phyloP scores from a whole-genome alignment of 92 coral and sea anemone genomes.

The Phenganax subtilis region DNA sequence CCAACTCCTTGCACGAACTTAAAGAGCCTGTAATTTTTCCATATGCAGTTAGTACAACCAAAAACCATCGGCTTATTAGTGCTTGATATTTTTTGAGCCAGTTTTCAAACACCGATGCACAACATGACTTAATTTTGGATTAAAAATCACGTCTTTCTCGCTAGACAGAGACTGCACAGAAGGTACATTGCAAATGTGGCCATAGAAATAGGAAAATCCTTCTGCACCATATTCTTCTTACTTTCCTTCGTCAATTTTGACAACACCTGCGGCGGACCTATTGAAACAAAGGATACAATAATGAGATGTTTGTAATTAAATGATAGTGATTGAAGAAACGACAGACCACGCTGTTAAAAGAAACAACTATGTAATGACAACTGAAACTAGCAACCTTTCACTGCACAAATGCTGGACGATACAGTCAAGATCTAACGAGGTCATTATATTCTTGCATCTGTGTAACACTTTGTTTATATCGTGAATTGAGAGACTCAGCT shows the following conservation, averaged over 20 bases:
- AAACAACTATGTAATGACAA: neutral
- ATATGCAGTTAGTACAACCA: neutral
- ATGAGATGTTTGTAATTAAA: too few relatives aligned
- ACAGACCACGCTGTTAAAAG: neutral
- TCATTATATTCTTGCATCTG: neutral
- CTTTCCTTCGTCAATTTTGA: slow-evolving; percentile 3
- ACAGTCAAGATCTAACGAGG: slow-evolving; percentile 1
- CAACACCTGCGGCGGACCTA: neutral
- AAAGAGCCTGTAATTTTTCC: neutral
- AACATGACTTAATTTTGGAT: neutral
- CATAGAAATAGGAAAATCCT: neutral
- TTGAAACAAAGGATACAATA: neutral
- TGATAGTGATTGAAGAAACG: neutral
- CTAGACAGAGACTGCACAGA: neutral
- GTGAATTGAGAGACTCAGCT: neutral
- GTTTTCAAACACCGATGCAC: neutral
- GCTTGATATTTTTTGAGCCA: neutral
- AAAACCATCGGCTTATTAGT: slow-evolving; percentile 1
- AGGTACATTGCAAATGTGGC: neutral
- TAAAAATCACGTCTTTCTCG: neutral
- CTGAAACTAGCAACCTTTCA: slow-evolving; percentile 1
- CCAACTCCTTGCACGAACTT: neutral
- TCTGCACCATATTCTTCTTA: neutral
- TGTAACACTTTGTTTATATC: neutral
- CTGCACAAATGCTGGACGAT: neutral